Evolutionary conservation across 2,797 vertebrate species (phyloP).

Genomic region (Oreonectes daqikongensis): DNA sequence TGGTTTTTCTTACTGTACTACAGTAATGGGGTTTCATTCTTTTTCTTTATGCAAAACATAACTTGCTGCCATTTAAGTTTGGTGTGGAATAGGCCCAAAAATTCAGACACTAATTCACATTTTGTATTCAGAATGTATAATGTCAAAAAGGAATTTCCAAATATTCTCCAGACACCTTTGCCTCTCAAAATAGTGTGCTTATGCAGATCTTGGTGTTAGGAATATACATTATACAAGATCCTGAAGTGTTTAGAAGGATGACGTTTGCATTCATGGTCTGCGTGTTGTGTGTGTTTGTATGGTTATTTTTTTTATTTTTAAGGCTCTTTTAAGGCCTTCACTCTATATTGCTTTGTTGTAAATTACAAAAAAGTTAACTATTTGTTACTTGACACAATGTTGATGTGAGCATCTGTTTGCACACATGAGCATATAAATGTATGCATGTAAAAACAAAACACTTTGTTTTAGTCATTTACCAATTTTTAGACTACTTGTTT

Average conservation of each 20-base stretch:
- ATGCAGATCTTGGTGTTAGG: background rate
- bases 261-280: constrained; percentile 12
- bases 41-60: background rate
- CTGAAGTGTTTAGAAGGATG: constrained; percentile 1
- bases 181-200: background rate
- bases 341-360: constrained; percentile 16
- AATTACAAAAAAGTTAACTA: background rate
- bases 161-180: background rate
- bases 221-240: constrained; percentile 3
- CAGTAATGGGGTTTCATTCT: constrained; percentile 2
- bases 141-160: background rate
- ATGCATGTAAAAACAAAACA: background rate
- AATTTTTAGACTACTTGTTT: background rate
- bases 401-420: constrained; percentile 27
- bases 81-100: background rate
- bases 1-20: background rate
- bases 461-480: background rate
- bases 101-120: background rate
- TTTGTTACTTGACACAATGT: constrained; percentile 24
- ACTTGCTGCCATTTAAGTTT: constrained; percentile 48
- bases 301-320: background rate
- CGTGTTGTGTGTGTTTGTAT: background rate
- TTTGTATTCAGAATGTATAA: constrained; percentile 9
- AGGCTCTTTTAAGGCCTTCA: background rate
- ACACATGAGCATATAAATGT: background rate